Conservation (phyloP, 2,113 vertebrate species). For the Ciconia maguari region DNA sequence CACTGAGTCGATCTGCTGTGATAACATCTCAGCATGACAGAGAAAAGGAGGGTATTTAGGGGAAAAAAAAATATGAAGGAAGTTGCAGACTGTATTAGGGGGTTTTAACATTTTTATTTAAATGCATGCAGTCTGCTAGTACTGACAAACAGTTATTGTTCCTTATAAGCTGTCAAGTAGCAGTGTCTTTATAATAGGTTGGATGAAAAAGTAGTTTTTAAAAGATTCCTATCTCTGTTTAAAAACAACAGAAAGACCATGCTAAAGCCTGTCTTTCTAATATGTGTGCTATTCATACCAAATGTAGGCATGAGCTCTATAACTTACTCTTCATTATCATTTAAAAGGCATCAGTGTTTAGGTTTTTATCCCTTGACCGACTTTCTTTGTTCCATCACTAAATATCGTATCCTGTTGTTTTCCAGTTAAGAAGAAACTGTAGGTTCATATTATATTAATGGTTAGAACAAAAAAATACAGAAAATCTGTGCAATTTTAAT, state of each 20-base stretch:
- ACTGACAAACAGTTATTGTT: neutral
- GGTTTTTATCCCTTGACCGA: neutral
- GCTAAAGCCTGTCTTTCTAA: neutral
- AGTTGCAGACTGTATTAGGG: neutral
- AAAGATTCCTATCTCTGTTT: neutral
- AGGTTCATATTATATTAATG: neutral
- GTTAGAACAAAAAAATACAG: neutral
- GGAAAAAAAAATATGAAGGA: neutral
- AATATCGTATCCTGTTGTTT: neutral
- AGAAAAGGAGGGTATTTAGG: neutral
- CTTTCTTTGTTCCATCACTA: neutral
- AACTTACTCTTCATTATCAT: neutral
- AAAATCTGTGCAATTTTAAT: neutral
- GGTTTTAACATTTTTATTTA: rapidly evolving
- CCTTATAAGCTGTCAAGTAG: neutral
- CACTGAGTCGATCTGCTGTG: neutral
- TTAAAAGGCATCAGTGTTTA: neutral
- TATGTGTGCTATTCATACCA: neutral
- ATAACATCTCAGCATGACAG: neutral
- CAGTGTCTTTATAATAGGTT: neutral
- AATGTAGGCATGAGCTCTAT: neutral
- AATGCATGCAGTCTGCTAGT: neutral
- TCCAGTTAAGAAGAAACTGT: neutral
- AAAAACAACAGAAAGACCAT: neutral
- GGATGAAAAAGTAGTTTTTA: neutral